Conservation (phyloP, 1,140 invertebrate species). For the Acyrthosiphon pisum region DNA sequence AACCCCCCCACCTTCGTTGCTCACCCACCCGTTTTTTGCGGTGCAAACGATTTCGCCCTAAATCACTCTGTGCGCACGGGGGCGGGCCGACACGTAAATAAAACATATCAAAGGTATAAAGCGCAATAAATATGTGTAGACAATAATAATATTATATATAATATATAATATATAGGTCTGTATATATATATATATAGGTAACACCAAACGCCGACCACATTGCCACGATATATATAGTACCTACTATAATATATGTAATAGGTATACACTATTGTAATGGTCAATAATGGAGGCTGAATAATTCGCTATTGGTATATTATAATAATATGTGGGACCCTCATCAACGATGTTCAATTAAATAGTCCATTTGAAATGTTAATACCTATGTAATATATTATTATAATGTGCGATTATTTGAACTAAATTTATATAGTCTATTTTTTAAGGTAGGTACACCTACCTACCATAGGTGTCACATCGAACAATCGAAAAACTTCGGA, state of each 20-base stretch:
- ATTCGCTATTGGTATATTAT: background rate
- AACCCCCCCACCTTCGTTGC: background rate
- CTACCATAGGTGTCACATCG: background rate
- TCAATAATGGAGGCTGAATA: background rate
- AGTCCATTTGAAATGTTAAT: background rate
- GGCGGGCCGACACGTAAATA: background rate
- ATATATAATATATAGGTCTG: background rate
- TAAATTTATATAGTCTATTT: background rate
- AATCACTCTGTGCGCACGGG: background rate
- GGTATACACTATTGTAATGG: background rate
- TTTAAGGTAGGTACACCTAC: background rate
- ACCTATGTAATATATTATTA: background rate
- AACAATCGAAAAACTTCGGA: slow-evolving; percentile 2
- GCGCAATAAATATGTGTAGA: background rate
- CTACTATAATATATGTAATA: background rate
- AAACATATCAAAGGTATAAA: background rate
- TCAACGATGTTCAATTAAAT: background rate
- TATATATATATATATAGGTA: background rate
- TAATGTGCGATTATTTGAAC: background rate
- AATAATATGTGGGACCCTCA: background rate
- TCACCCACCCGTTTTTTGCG: background rate
- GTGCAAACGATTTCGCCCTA: slow-evolving; percentile 5
- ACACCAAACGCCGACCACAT: background rate
- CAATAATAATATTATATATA: background rate
- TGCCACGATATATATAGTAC: background rate